Base-by-base conservation (phyloP, 2,113 vertebrate species). In the Odocoileus hemionus region DNA sequence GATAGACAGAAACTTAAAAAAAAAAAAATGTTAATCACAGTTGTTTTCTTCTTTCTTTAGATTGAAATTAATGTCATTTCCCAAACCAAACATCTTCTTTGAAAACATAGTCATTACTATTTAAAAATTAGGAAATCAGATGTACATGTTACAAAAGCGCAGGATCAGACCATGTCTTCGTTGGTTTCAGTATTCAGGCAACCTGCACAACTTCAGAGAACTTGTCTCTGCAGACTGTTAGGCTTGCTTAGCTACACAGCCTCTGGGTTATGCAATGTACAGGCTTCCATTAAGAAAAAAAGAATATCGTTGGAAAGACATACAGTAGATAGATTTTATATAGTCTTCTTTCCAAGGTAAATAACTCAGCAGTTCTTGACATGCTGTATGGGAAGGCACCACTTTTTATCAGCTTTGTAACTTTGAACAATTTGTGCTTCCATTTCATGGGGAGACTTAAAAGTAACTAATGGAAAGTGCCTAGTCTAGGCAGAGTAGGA, bases 71-170 rank as follows among this genome's bases (percentile, higher is more conserved):
- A 54, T 60, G 17, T 79, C 19, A 80, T 76, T 61, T 79, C 74
- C 39, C 12, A 94, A 94, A 80, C 33, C 26, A 96, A 23, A 70
- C 4, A 74, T 26, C 5, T 55, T 96, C 39, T 94, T 94, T 83
- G 17, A 28, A 89, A 84, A 57, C 9, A 30, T 21, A 3, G 14
- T 47, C 60, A 26, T 8, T 74, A 54, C 30, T 80, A 6, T 67
- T 88, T 91, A 82, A 80, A 91, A 86, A 45, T 90, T 36, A 58
- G 30, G 23, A 78, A 23, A 30, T 61, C 30, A 70, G 54, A 57
- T 55, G 45, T 76, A 19, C 28, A 1, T 10, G 14, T n/a, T 52
- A 26, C 2, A 6, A 16, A 50, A 17, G 2, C 5, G 1, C 2
- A 89, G 11, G 23, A 47, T 5, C 11, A 14, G 13, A 2, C n/a